Conservation (phyloP, 2,888 invertebrate species). For the Mythimna pallens region DNA sequence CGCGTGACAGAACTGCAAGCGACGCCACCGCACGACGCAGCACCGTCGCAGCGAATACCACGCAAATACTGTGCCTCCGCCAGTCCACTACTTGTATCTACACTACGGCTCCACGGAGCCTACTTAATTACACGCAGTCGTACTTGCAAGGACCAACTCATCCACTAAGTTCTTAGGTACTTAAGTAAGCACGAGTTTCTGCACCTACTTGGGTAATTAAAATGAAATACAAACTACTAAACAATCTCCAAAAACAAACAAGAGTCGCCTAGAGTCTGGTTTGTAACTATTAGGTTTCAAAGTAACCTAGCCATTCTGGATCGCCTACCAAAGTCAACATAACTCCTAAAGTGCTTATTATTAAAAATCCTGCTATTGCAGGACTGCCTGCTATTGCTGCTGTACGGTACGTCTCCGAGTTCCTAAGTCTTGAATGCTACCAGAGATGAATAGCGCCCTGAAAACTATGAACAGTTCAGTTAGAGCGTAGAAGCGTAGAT, state of each 20-base stretch:
- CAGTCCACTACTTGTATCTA: constrained; percentile 5
- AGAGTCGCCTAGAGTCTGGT: too few relatives aligned
- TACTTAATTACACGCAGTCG: background rate
- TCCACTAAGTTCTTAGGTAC: background rate
- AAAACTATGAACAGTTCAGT: background rate
- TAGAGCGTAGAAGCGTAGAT: background rate
- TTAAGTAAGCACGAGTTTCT: background rate
- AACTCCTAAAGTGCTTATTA: too few relatives aligned
- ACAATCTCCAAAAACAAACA: background rate
- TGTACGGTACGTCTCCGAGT: too few relatives aligned
- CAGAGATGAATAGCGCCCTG: background rate
- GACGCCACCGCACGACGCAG: constrained; percentile 35
- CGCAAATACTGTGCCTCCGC: constrained; percentile 12
- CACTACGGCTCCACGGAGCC: background rate
- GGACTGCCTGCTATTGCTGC: background rate
- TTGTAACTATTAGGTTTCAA: background rate
- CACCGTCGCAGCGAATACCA: constrained; percentile 19
- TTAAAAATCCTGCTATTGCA: too few relatives aligned
- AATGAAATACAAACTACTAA: too few relatives aligned
- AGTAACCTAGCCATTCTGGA: background rate
- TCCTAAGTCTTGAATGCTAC: background rate
- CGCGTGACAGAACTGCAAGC: constrained; percentile 78
- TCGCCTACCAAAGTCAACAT: background rate
- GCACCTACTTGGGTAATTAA: background rate
- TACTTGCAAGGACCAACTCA: background rate